Evolutionary conservation across 2,888 invertebrate genomes (phyloP), one percentile per base, ranked within the genome.

Genomic region (Pachycephus smyrnensis): DNA sequence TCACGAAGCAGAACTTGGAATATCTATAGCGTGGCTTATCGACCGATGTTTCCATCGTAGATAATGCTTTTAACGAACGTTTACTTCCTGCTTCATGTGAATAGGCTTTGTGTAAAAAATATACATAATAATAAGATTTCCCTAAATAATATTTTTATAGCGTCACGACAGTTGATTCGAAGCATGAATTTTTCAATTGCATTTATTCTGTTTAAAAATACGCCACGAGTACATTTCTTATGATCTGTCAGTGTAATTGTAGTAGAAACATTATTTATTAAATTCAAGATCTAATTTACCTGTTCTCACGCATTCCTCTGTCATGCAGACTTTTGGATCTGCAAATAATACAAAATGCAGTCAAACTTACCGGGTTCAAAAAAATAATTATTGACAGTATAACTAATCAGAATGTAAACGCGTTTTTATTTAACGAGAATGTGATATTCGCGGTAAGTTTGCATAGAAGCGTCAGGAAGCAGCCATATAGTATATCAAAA

Each of bases 281-380:
- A 69, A 77, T 75, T 55, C 31, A n/a, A 55, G 35, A 35, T 75
- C 76, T 73, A 36, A 37, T 76, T 93, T 91, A 94, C 94, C 94
- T 88, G 94, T 94, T 90, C 93, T 91, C 69, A 94, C 94, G 89
- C 95, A 95, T 90, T 94, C 94, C 89, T 94, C 94, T 12, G 94
- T 94, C 82, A 94, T 91, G 89, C 95, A 95, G 80, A 94, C 89
- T 33, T 90, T 87, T 32, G 85, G 83, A 80, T 84, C 91, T 91
- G 86, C 30, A 77, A 82, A 36, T 40, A 75, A 36, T 88, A 87
- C 11, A 75, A 73, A 15, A n/a, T 74, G 9, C 23, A 23, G 23
- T 55, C 0, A 55, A 2, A 55, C 4, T 15, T 40, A 40, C 1
- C 1, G 1, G 0, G 9, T 55, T 55, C 2, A 55, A 55, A 15